phyloP scores from a whole-genome alignment of 92 coral and sea anemone genomes.

The Ricordea florida region DNA sequence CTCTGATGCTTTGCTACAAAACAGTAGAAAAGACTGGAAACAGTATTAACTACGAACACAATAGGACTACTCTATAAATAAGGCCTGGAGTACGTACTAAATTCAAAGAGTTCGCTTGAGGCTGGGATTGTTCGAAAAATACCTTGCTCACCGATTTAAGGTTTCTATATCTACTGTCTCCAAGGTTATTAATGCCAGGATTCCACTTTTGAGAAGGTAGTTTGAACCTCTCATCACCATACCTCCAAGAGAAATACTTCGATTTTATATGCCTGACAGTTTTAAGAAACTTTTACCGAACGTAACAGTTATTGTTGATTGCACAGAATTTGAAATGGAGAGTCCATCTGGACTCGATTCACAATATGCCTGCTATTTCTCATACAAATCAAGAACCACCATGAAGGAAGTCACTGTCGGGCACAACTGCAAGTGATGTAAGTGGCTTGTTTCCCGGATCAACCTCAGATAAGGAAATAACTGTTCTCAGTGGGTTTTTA shows the following conservation, averaged over 20 bases:
- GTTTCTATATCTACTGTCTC: slow-evolving; percentile 29
- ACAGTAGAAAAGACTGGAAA: slow-evolving; percentile 26
- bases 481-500: slow-evolving; percentile 23
- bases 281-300: slow-evolving; percentile 31
- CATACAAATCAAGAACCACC: slow-evolving; percentile 52
- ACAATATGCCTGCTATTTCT: slow-evolving; percentile 52
- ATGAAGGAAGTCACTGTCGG: slow-evolving; percentile 51
- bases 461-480: slow-evolving; percentile 37
- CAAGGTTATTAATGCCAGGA: slow-evolving; percentile 15
- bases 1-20: slow-evolving; percentile 16
- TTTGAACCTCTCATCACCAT: slow-evolving; percentile 45
- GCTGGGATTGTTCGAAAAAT: slow-evolving; percentile 39
- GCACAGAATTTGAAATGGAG: slow-evolving; percentile 57
- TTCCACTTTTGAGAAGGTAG: slow-evolving; percentile 37
- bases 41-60: slow-evolving; percentile 38
- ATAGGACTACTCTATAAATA: slow-evolving; percentile 3
- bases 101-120: slow-evolving; percentile 33
- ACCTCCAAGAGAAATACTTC: slow-evolving; percentile 38
- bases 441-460: slow-evolving; percentile 43
- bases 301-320: slow-evolving; percentile 27
- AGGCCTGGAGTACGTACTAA: background rate
- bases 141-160: slow-evolving; percentile 28
- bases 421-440: slow-evolving; percentile 55
- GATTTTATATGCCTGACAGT: slow-evolving; percentile 47
- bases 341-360: slow-evolving; percentile 39